Percentiles rank a stretch among this genome's conserved stretches.
These are phyloP conservation scores for Drosophila neotestacea DNA, from an alignment of 2,888 invertebrate species.

Conservation along the genomic window DNA sequence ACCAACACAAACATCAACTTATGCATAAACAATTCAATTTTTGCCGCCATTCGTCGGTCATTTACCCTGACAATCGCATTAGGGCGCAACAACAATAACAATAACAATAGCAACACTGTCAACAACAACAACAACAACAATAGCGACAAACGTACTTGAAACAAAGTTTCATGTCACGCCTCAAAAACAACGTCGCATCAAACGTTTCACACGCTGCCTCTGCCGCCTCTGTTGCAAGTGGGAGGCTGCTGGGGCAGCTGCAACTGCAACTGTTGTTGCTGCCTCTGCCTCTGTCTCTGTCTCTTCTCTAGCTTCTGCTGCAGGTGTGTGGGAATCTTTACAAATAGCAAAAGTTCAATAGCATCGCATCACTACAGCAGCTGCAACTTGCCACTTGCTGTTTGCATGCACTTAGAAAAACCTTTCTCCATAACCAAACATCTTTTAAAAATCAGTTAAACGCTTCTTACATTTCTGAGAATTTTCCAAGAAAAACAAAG, in stretches of 20 bases:
- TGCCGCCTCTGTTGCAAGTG: slow-evolving; percentile 44
- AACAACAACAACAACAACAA: slow-evolving; percentile 16
- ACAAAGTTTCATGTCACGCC: slow-evolving; percentile 75
- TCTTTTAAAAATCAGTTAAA: background rate
- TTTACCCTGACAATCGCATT: slow-evolving; percentile 67
- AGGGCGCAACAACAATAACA: slow-evolving; percentile 51
- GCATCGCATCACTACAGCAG: slow-evolving; percentile 49
- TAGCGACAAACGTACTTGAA: slow-evolving; percentile 73
- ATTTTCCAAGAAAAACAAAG: background rate
- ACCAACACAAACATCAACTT: slow-evolving; percentile 60
- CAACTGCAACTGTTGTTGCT: slow-evolving; percentile 13
- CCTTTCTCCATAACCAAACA: background rate
- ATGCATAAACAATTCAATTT: slow-evolving; percentile 80
- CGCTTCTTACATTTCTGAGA: background rate
- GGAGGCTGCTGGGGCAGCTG: slow-evolving; percentile 45
- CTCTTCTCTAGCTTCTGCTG: background rate
- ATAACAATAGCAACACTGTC: slow-evolving; percentile 5
- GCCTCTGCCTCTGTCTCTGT: slow-evolving; percentile 14
- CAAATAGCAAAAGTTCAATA: slow-evolving; percentile 81
- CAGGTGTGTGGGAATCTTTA: slow-evolving; percentile 81
- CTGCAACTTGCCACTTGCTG: slow-evolving; percentile 30
- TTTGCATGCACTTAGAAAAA: slow-evolving; percentile 33
- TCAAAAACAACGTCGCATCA: slow-evolving; percentile 53
- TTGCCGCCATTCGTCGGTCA: slow-evolving; percentile 68
- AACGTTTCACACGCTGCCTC: slow-evolving; percentile 74